Evolutionary conservation across 2,797 vertebrate genomes (phyloP).

Genomic region (Syngnathus rostellatus): DNA sequence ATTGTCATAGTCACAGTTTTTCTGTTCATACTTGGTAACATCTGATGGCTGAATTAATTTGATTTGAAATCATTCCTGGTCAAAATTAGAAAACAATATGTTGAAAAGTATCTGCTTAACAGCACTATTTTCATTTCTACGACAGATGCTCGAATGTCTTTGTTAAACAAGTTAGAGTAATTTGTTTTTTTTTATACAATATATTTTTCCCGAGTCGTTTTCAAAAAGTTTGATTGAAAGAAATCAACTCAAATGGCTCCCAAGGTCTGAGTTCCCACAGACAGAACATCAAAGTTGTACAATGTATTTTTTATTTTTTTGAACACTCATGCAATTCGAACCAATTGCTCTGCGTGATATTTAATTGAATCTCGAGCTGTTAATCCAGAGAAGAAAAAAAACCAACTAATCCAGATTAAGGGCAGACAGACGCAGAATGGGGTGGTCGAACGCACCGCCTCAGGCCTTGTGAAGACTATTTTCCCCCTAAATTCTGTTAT

Average conservation of each 20-base stretch:
- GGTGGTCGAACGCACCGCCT: constrained; percentile 28
- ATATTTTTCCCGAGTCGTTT: background rate
- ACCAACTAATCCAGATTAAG: constrained; percentile 71
- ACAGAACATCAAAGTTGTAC: constrained; percentile 32
- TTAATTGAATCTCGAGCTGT: constrained; percentile 57
- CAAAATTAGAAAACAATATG: background rate
- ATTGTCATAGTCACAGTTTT: too few relatives aligned
- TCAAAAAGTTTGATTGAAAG: background rate
- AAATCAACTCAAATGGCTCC: constrained; percentile 11
- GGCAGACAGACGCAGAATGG: constrained; percentile 51
- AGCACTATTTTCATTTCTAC: background rate
- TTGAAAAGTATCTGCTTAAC: background rate
- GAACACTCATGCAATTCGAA: constrained; percentile 44
- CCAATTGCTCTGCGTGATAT: constrained; percentile 55
- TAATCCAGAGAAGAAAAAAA: constrained; percentile 58
- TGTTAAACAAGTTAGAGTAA: background rate
- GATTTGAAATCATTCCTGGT: background rate
- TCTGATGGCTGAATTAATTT: background rate
- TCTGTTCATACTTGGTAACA: too few relatives aligned
- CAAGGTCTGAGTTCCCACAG: constrained; percentile 35
- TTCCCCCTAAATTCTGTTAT: background rate
- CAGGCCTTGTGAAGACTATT: background rate
- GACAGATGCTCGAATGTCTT: background rate
- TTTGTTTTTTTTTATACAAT: background rate
- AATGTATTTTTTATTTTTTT: constrained; percentile 29